Evolutionary conservation across 2,113 vertebrate genomes (phyloP).

Genomic region (Myotis yumanensis): DNA sequence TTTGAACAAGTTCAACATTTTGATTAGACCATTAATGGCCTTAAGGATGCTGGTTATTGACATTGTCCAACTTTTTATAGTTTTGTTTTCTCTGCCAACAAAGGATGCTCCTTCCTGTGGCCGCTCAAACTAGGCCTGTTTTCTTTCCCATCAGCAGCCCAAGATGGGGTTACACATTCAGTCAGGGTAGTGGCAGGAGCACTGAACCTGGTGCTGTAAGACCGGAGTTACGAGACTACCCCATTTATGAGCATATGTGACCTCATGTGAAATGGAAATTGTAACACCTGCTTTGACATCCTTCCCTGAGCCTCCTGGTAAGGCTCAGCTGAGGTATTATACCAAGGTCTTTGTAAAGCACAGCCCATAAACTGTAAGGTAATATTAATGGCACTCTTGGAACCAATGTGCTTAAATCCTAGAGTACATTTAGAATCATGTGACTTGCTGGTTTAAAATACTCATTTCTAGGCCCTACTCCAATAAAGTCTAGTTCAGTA

Average conservation of each 20-base stretch:
- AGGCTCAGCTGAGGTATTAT: neutral
- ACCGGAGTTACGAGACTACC: neutral
- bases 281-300: neutral
- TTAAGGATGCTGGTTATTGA: neutral
- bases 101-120: neutral
- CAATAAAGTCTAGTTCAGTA: neutral
- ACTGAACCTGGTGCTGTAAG: neutral
- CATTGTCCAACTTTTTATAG: neutral
- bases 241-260: neutral
- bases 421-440: neutral
- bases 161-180: neutral
- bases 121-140: neutral
- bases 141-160: neutral
- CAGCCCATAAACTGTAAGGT: neutral
- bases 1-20: neutral
- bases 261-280: neutral
- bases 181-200: neutral
- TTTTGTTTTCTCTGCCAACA: constrained; percentile 30
- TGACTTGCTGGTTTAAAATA: neutral
- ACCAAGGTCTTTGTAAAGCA: neutral
- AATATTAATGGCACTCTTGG: neutral
- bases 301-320: neutral
- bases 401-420: neutral
- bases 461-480: neutral
- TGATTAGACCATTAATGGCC: neutral